Evolutionary conservation across 2,113 vertebrate genomes (phyloP).

Genomic region (Deroptyus accipitrinus): DNA sequence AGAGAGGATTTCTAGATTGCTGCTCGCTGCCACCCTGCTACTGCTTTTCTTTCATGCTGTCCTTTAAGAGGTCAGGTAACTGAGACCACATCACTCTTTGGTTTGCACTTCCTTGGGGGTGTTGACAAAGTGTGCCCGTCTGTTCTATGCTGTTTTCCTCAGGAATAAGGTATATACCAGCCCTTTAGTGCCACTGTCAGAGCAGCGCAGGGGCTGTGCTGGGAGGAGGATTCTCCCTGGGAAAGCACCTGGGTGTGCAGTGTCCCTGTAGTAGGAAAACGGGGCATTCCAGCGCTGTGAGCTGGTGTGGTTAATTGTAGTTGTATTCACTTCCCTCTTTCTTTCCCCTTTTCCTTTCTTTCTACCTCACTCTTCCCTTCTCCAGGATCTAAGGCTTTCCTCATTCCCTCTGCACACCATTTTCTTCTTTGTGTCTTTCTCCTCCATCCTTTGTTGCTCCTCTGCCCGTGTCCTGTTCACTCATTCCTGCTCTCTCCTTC

Average conservation of each 20-base stretch:
- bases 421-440: neutral
- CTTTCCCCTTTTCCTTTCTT: neutral
- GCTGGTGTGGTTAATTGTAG: neutral
- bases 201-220: fast-evolving
- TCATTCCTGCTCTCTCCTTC: neutral
- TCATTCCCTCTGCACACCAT: fast-evolving
- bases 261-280: neutral
- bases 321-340: neutral
- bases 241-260: fast-evolving
- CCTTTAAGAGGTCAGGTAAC: neutral
- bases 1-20: neutral
- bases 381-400: neutral
- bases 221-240: neutral
- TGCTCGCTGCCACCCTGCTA: neutral
- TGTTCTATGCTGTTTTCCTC: neutral
- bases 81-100: neutral
- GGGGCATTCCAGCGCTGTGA: neutral
- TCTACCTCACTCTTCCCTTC: neutral
- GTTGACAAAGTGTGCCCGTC: neutral
- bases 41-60: neutral
- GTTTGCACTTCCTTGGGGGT: fast-evolving
- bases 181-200: neutral
- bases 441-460: neutral
- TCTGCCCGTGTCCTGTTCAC: fast-evolving
- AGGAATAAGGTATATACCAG: no score